Evolutionary conservation across 1,140 invertebrate genomes (phyloP).

Genomic region (Zophobas atratus): DNA sequence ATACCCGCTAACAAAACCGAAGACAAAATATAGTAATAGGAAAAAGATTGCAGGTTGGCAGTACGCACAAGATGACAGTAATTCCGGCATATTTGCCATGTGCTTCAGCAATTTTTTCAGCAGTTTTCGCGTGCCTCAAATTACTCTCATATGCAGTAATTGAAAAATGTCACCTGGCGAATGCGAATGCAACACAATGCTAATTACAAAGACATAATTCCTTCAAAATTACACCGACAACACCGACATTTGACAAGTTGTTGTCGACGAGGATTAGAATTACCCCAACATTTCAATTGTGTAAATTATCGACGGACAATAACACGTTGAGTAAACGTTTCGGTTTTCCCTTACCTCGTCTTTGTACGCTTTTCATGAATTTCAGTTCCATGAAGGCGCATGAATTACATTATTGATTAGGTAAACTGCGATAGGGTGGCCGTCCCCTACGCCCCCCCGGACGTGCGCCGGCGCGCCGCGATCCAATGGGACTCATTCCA

Average conservation of each 20-base stretch:
- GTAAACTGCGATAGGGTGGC: slow-evolving; percentile 34
- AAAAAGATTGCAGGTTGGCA: slow-evolving; percentile 42
- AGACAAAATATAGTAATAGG: slow-evolving; percentile 23
- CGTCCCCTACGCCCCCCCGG: not conserved
- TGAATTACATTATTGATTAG: slow-evolving; percentile 55
- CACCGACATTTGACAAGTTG: slow-evolving; percentile 21
- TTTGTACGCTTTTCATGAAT: slow-evolving; percentile 16
- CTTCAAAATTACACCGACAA: slow-evolving; percentile 12
- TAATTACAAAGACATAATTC: slow-evolving; percentile 25
- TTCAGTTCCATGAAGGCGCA: slow-evolving; percentile 42
- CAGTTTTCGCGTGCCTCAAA: slow-evolving; percentile 46
- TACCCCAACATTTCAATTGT: slow-evolving; percentile 10
- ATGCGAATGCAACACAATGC: slow-evolving; percentile 36
- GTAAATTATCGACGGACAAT: slow-evolving; percentile 18
- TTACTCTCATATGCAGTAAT: slow-evolving; percentile 37
- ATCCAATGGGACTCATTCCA: slow-evolving; percentile 53
- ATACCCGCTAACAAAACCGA: not conserved
- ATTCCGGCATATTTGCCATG: slow-evolving; percentile 45
- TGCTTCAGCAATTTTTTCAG: slow-evolving; percentile 39
- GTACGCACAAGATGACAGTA: slow-evolving; percentile 28
- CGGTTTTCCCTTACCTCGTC: not conserved
- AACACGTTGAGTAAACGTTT: not conserved
- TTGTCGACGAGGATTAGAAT: not conserved
- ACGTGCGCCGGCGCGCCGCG: slow-evolving; percentile 48
- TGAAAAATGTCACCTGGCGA: slow-evolving; percentile 46